phyloP scores from a whole-genome alignment of 2,113 vertebrate genomes.

The Synodontis membranacea region DNA sequence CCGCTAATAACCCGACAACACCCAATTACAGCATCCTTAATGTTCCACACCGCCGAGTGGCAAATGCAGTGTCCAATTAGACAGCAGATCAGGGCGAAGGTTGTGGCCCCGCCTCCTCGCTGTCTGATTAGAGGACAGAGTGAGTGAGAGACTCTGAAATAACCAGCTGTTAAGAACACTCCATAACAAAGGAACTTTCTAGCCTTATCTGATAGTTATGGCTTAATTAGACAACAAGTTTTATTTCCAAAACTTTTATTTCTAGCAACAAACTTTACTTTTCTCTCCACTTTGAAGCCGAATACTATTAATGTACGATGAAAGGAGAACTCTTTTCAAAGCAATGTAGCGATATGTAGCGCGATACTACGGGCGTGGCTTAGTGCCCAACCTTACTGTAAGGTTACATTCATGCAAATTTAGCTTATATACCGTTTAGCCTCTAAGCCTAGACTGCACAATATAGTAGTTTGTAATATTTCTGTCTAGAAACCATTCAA shows the following conservation, averaged over 20 bases:
- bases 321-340: not conserved
- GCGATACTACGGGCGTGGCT: too few species aligned
- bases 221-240: not conserved
- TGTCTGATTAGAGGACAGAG: slow-evolving; percentile 63
- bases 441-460: not conserved
- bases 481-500: too few species aligned
- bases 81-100: slow-evolving; percentile 71
- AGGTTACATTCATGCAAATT: too few species aligned
- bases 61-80: slow-evolving; percentile 77
- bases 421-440: too few species aligned
- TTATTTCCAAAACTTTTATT: not conserved
- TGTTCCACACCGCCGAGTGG: slow-evolving; percentile 74
- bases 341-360: too few species aligned
- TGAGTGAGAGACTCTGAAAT: not conserved
- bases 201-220: not conserved
- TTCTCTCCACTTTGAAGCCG: not conserved
- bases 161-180: not conserved
- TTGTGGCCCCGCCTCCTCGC: slow-evolving; percentile 60
- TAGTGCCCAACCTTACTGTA: too few species aligned
- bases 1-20: slow-evolving; percentile 68
- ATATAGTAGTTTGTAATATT: too few species aligned
- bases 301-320: not conserved
- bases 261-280: not conserved
- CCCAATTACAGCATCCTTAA: slow-evolving; percentile 74
- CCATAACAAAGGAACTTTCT: not conserved